Conservation (phyloP, 2,797 vertebrate genomes). For the Florisuga fusca region DNA sequence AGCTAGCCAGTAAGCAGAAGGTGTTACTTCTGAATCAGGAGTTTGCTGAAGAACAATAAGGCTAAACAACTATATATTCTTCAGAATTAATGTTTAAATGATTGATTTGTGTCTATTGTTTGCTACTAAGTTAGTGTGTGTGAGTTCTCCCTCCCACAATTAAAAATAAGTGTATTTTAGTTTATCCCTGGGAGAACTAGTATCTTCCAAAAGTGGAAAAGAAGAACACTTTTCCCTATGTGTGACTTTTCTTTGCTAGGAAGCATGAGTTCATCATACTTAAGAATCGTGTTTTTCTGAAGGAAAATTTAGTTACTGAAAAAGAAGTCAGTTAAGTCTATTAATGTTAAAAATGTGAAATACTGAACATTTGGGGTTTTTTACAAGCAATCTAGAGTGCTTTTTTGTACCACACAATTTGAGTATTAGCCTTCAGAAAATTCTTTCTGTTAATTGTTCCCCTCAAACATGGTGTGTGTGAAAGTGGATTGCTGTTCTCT, state of each 20-base stretch:
- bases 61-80: background rate
- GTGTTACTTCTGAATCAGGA: background rate
- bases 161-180: background rate
- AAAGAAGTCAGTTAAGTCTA: background rate
- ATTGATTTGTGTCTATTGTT: background rate
- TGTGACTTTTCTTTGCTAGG: background rate
- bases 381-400: background rate
- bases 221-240: background rate
- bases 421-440: background rate
- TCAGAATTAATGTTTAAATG: background rate
- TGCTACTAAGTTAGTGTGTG: background rate
- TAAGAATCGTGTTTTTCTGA: background rate
- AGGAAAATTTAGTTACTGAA: background rate
- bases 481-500: fast-evolving
- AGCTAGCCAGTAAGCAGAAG: background rate
- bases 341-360: background rate
- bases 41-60: background rate
- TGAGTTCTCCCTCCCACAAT: background rate
- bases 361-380: background rate
- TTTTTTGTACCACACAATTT: background rate
- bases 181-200: background rate
- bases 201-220: background rate
- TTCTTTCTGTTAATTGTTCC: background rate
- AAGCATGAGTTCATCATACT: background rate
- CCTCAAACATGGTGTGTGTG: fast-evolving